A percentile compares a stretch with the other conserved stretches of the same genome.
Conservation (phyloP, 2,113 vertebrate species). For the Barbus barbus region DNA sequence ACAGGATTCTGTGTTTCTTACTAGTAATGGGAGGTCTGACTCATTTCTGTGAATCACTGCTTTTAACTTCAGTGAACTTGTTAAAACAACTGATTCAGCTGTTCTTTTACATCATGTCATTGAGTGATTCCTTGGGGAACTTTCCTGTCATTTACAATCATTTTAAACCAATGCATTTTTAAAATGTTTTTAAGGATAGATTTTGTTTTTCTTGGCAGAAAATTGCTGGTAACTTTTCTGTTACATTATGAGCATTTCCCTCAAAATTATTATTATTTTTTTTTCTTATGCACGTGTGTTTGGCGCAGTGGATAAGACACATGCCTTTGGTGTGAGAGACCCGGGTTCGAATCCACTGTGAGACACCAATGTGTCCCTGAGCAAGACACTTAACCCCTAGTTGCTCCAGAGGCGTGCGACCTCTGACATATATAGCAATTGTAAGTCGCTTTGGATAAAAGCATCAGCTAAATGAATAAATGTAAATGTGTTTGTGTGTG, state of each 20-base stretch:
- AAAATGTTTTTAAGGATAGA: not conserved
- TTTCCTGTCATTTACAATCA: not conserved
- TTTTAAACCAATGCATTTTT: not conserved
- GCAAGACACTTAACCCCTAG: too few relatives aligned
- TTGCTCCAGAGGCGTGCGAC: too few relatives aligned
- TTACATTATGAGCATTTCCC: not conserved
- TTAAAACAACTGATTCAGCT: constrained; percentile 5
- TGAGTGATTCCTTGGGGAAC: not conserved
- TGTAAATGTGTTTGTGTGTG: too few relatives aligned
- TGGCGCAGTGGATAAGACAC: too few relatives aligned
- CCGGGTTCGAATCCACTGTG: too few relatives aligned
- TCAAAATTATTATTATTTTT: too few relatives aligned
- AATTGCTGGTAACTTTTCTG: not conserved
- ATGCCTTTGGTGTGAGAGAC: too few relatives aligned
- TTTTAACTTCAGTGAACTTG: not conserved
- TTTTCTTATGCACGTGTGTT: too few relatives aligned
- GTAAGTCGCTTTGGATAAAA: too few relatives aligned
- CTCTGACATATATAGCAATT: too few relatives aligned
- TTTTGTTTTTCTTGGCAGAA: not conserved
- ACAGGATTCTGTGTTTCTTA: not conserved
- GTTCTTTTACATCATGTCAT: constrained; percentile 1
- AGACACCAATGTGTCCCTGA: too few relatives aligned
- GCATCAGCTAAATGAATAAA: too few relatives aligned
- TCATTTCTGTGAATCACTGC: constrained; percentile 5
- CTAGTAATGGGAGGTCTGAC: not conserved